Evolutionary conservation across 53 echinoderm and acorn worm genomes (phyloP).

Genomic region (Patiria pectinifera): DNA sequence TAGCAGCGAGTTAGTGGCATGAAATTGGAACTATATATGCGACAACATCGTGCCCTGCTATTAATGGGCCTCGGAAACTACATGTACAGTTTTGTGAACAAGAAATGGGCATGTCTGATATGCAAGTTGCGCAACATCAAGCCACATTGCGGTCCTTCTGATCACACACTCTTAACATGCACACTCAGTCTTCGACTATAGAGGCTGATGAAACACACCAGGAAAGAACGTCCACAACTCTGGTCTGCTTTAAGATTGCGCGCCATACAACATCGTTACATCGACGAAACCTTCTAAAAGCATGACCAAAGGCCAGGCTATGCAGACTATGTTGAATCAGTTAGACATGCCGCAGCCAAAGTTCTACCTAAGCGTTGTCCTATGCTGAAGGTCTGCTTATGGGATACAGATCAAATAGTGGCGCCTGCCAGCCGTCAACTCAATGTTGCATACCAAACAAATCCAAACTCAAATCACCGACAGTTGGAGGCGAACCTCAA

Average conservation of each 20-base stretch:
- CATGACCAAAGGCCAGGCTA: slow-evolving; percentile 37
- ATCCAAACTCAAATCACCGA: slow-evolving; percentile 41
- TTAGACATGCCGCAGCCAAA: slow-evolving; percentile 43
- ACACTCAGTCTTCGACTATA: slow-evolving; percentile 44
- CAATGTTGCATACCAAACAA: slow-evolving; percentile 12
- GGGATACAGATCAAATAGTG: slow-evolving; percentile 47
- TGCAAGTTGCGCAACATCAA: background rate
- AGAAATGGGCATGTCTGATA: no score
- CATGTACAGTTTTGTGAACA: no score
- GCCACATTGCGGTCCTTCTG: slow-evolving; percentile 31
- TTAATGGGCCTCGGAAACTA: no score
- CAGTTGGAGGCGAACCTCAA: slow-evolving; percentile 39
- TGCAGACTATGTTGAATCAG: slow-evolving; percentile 38
- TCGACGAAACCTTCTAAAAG: slow-evolving; percentile 17
- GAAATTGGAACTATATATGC: no score
- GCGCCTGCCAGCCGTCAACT: slow-evolving; percentile 41
- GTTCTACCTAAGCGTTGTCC: slow-evolving; percentile 45
- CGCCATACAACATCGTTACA: slow-evolving; percentile 21
- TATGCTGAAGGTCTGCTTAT: slow-evolving; percentile 27
- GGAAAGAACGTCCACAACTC: slow-evolving; percentile 39
- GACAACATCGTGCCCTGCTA: no score
- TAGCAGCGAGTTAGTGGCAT: no score
- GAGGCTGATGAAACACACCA: slow-evolving; percentile 29
- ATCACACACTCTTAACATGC: slow-evolving; percentile 38
- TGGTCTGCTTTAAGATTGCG: slow-evolving; percentile 30